These are phyloP conservation scores for Mesochorus sp. DNA, from an alignment of 2,888 invertebrate genomes.

Conservation along the genomic window DNA sequence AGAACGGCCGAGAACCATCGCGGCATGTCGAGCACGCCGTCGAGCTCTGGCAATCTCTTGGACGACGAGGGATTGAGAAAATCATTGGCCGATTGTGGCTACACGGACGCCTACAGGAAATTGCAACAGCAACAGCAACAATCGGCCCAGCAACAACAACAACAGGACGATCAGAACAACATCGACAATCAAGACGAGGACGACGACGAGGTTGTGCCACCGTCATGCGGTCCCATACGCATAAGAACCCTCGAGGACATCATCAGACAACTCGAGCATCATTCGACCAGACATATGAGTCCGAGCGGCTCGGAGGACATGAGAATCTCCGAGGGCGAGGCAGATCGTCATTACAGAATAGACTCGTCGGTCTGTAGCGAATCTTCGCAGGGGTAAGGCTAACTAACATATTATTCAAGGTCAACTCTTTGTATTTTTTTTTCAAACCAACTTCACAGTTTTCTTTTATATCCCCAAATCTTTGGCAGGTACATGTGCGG, in stretches of 20 bases:
- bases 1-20: slow-evolving; percentile 91
- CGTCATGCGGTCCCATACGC: slow-evolving; percentile 91
- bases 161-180: slow-evolving; percentile 82
- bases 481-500: background rate
- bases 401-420: background rate
- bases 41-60: slow-evolving; percentile 86
- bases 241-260: slow-evolving; percentile 96
- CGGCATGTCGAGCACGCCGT: slow-evolving; percentile 85
- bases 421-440: background rate
- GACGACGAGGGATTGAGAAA: slow-evolving; percentile 88
- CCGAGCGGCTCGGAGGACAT: slow-evolving; percentile 96
- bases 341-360: slow-evolving; percentile 93
- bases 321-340: slow-evolving; percentile 93
- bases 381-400: slow-evolving; percentile 87
- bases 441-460: background rate
- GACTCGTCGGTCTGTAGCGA: slow-evolving; percentile 90
- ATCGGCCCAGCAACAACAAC: slow-evolving; percentile 81
- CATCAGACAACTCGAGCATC: slow-evolving; percentile 93
- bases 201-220: slow-evolving; percentile 90
- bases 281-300: slow-evolving; percentile 93
- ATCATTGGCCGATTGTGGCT: slow-evolving; percentile 87
- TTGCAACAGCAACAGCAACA: slow-evolving; percentile 83
- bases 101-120: slow-evolving; percentile 85
- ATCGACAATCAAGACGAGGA: slow-evolving; percentile 83
- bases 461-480: background rate